Evolutionary conservation across 2,888 invertebrate species (phyloP).

Genomic region (Andrena minutula): DNA sequence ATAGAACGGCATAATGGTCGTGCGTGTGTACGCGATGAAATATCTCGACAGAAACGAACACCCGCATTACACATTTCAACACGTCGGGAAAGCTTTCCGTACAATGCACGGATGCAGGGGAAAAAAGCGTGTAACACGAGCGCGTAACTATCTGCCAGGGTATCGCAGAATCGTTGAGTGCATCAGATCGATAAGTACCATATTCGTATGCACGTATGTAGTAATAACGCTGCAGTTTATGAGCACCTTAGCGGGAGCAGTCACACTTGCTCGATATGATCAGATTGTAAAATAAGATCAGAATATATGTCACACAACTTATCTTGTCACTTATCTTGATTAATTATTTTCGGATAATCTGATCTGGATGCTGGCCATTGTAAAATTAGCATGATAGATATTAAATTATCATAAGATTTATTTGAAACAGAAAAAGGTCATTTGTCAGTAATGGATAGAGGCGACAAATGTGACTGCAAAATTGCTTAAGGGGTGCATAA

Average conservation of each 20-base stretch:
- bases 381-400: no score
- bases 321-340: no score
- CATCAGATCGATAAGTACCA: slow-evolving; percentile 32
- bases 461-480: slow-evolving; percentile 14
- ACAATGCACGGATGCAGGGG: slow-evolving; percentile 13
- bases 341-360: no score
- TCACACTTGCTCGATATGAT: background rate
- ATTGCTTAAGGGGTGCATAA: slow-evolving; percentile 48
- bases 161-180: slow-evolving; percentile 35
- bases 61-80: slow-evolving; percentile 3
- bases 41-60: slow-evolving; percentile 7
- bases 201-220: slow-evolving; percentile 24
- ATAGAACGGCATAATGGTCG: background rate
- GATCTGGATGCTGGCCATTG: no score
- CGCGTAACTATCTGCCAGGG: slow-evolving; percentile 38
- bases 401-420: background rate
- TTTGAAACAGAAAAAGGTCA: background rate
- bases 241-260: slow-evolving; percentile 1
- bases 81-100: slow-evolving; percentile 19
- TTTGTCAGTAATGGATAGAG: background rate
- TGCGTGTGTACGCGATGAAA: background rate
- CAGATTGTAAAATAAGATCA: background rate
- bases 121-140: slow-evolving; percentile 12
- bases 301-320: no score
- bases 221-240: background rate